Conservation (phyloP, 2,113 vertebrate genomes). For the Cygnus atratus region DNA sequence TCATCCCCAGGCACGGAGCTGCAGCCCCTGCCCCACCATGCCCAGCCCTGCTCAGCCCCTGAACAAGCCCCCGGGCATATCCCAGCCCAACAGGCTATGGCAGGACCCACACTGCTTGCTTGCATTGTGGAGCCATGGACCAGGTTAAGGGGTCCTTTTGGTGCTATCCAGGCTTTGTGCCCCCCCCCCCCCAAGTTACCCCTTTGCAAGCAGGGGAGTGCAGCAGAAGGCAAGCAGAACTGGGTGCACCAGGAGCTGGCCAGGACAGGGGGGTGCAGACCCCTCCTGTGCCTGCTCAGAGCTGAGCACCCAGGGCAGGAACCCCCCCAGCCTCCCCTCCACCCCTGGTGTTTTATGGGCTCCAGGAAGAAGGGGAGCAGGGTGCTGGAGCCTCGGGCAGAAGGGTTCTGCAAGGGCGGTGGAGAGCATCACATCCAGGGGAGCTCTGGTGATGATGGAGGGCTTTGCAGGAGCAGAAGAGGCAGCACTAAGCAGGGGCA, state of each 20-base stretch:
- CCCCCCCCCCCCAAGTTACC: fast-evolving
- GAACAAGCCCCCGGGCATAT: background rate
- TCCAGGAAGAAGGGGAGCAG: background rate
- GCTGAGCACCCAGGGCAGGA: background rate
- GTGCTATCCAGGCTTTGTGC: background rate
- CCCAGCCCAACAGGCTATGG: background rate
- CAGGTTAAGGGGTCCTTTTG: background rate
- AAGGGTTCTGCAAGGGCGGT: background rate
- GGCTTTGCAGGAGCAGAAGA: background rate
- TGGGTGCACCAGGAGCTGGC: background rate
- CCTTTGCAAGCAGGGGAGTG: background rate
- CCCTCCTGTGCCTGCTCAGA: background rate
- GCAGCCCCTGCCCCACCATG: background rate
- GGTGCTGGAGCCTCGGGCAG: background rate
- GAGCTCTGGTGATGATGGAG: background rate
- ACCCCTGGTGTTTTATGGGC: background rate
- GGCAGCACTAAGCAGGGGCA: background rate
- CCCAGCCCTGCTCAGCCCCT: background rate
- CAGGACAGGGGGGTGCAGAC: background rate
- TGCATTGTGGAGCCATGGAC: background rate
- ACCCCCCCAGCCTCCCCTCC: background rate
- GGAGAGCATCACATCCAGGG: background rate
- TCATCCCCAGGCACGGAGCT: too few relatives aligned
- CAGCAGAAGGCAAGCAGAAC: background rate
- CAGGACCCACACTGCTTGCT: background rate